phyloP scores from a whole-genome alignment of 2,797 vertebrate genomes.

The Tachyglossus aculeatus region DNA sequence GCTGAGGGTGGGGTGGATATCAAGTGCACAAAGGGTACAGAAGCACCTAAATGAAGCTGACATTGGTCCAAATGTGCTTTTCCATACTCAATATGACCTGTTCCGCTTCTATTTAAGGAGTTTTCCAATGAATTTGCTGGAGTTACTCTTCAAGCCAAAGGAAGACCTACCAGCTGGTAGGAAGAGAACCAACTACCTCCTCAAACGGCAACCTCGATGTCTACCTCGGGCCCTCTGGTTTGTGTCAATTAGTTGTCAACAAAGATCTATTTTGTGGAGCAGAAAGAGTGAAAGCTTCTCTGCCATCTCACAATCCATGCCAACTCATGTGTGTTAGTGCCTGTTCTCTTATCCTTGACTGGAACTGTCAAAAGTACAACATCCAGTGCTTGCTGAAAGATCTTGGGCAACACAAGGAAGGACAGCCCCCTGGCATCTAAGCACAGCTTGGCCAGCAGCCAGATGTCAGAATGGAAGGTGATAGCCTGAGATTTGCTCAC shows the following conservation, averaged over 20 bases:
- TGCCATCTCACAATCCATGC: background rate
- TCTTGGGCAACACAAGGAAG: too few species aligned
- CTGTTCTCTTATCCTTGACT: too few species aligned
- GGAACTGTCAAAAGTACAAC: too few species aligned
- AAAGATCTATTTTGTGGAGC: background rate
- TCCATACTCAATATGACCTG: background rate
- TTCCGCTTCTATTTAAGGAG: background rate
- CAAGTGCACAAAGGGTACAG: too few species aligned
- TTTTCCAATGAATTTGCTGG: background rate
- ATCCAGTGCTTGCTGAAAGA: too few species aligned
- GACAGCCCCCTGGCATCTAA: too few species aligned
- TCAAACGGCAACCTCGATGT: accelerated
- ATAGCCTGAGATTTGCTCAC: too few species aligned
- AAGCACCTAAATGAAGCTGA: background rate
- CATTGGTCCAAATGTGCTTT: accelerated
- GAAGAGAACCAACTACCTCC: too few species aligned
- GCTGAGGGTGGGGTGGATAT: too few species aligned
- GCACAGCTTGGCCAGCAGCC: too few species aligned
- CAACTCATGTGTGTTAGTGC: too few species aligned
- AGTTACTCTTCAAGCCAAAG: background rate
- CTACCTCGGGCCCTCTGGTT: background rate
- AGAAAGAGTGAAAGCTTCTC: background rate
- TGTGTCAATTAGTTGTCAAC: background rate
- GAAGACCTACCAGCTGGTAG: background rate
- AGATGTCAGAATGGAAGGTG: too few species aligned